phyloP scores from a whole-genome alignment of 2,888 invertebrate species.

The Andrena dorsata region DNA sequence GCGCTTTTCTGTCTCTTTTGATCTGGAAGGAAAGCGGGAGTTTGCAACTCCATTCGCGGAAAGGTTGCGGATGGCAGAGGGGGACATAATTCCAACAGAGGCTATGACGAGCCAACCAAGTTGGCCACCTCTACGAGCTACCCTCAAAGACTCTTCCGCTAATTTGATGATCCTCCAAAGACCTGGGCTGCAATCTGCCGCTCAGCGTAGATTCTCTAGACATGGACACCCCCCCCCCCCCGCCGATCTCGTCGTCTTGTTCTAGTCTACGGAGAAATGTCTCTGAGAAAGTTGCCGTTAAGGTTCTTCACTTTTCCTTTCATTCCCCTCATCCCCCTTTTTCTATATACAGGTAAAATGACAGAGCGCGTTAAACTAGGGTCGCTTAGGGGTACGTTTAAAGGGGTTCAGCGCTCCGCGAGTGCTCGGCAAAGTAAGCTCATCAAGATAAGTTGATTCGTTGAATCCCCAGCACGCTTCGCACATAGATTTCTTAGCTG shows the following conservation, averaged over 20 bases:
- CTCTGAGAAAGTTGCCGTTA: slow-evolving; percentile 73
- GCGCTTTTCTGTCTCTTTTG: slow-evolving; percentile 62
- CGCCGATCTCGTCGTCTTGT: slow-evolving; percentile 64
- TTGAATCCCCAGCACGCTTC: slow-evolving; percentile 25
- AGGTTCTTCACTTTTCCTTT: slow-evolving; percentile 74
- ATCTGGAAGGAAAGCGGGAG: slow-evolving; percentile 68
- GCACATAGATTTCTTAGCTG: neutral
- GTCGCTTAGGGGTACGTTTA: slow-evolving; percentile 28
- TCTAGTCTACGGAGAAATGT: slow-evolving; percentile 59
- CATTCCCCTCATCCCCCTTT: slow-evolving; percentile 53
- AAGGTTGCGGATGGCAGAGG: slow-evolving; percentile 69
- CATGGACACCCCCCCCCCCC: slow-evolving; percentile 66
- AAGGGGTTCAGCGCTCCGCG: slow-evolving; percentile 26
- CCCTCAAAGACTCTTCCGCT: slow-evolving; percentile 84
- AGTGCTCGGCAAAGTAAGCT: slow-evolving; percentile 21
- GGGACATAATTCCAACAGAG: slow-evolving; percentile 80
- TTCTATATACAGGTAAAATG: slow-evolving; percentile 56
- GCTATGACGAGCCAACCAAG: slow-evolving; percentile 79
- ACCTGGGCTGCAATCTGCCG: slow-evolving; percentile 82
- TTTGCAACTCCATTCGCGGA: slow-evolving; percentile 79
- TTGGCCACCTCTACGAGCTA: slow-evolving; percentile 79
- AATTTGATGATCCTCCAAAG: slow-evolving; percentile 85
- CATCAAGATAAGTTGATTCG: slow-evolving; percentile 46
- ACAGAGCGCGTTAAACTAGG: slow-evolving; percentile 54
- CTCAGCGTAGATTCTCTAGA: slow-evolving; percentile 77